Conservation (phyloP, 2,888 invertebrate genomes). For the Pardosa pseudoannulata region DNA sequence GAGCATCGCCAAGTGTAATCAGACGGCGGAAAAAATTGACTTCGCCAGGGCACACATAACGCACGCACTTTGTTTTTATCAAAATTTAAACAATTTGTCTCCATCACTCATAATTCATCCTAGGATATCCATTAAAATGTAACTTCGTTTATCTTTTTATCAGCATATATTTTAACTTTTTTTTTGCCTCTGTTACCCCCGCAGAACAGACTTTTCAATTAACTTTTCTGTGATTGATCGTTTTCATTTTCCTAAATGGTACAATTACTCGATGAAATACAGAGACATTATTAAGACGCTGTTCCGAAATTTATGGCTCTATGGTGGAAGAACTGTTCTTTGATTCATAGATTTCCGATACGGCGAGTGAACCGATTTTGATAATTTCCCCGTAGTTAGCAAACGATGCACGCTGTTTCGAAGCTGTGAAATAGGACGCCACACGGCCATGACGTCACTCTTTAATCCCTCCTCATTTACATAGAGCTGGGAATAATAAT, state of each 20-base stretch:
- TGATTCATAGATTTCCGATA: constrained; percentile 66
- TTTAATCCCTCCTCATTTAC: constrained; percentile 54
- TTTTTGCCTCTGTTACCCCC: no score
- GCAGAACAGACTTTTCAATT: constrained; percentile 36
- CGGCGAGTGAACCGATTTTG: not conserved
- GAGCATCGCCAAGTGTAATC: not conserved
- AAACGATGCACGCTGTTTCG: constrained; percentile 22
- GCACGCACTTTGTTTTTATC: not conserved
- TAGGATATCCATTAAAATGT: constrained; percentile 8
- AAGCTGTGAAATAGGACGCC: constrained; percentile 39
- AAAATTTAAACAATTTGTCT: constrained; percentile 7
- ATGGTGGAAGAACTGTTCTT: no score
- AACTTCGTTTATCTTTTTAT: constrained; percentile 17
- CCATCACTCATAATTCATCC: constrained; percentile 1
- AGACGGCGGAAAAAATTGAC: not conserved
- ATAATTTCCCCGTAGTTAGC: constrained; percentile 11
- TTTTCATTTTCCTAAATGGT: constrained; percentile 60
- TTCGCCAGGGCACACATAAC: no score
- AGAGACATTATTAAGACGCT: constrained; percentile 35
- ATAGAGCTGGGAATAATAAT: constrained; percentile 39
- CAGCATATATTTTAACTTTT: no score
- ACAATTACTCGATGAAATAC: constrained; percentile 32
- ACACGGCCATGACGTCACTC: constrained; percentile 45
- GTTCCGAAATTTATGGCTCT: not conserved
- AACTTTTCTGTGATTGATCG: constrained; percentile 54